phyloP scores from a whole-genome alignment of 2,797 vertebrate genomes.

The Rhynchotus rufescens region DNA sequence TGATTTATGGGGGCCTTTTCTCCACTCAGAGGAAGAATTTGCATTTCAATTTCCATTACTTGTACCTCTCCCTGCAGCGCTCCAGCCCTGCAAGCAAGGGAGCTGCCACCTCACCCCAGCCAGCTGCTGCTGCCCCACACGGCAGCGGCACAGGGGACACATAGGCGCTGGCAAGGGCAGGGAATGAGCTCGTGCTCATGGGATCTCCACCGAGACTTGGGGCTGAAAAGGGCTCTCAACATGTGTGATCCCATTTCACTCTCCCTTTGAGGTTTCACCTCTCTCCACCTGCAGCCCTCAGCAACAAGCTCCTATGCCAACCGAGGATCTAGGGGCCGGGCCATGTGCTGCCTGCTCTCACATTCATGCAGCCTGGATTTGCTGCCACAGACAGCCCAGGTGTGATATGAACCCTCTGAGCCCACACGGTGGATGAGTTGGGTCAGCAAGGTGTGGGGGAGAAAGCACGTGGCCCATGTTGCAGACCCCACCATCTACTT shows the following conservation, averaged over 20 bases:
- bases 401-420: rapidly evolving
- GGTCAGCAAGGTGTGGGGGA: background rate
- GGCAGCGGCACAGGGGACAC: rapidly evolving
- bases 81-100: constrained; percentile 13
- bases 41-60: constrained; percentile 78
- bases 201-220: background rate
- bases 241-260: background rate
- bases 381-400: background rate
- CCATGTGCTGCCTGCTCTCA: background rate
- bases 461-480: background rate
- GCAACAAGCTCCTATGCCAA: background rate
- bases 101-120: background rate
- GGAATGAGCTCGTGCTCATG: background rate
- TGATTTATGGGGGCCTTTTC: constrained; percentile 78
- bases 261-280: background rate
- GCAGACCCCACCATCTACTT: background rate
- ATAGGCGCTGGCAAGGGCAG: background rate
- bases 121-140: background rate
- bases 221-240: background rate
- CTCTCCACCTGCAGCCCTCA: background rate
- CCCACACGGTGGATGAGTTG: background rate
- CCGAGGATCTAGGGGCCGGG: background rate
- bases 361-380: background rate
- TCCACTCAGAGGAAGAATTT: constrained; percentile 70
- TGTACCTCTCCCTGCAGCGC: background rate